Conservation (phyloP, 2,888 invertebrate species). For the Eupithecia abbreviata region DNA sequence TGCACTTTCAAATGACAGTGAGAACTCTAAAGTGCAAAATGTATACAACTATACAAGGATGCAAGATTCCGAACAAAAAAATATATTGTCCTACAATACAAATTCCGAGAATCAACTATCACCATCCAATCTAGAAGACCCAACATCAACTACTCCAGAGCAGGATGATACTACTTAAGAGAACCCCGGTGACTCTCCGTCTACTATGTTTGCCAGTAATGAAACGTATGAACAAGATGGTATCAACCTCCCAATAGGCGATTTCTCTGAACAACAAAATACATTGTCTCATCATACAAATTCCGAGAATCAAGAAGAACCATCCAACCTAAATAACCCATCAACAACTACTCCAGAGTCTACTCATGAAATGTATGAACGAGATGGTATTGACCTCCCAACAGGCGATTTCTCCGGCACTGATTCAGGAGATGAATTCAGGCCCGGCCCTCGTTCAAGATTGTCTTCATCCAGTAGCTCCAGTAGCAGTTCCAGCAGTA, state of each 20-base stretch:
- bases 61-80: constrained; percentile 17
- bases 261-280: constrained; percentile 24
- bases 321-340: constrained; percentile 16
- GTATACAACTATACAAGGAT: constrained; percentile 11
- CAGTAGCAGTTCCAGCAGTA: constrained; percentile 26
- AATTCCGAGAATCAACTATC: constrained; percentile 9
- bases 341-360: constrained; percentile 22
- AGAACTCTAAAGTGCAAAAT: constrained; percentile 26
- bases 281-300: constrained; percentile 17
- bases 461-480: constrained; percentile 28
- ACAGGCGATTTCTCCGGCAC: constrained; percentile 34
- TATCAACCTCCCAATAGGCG: constrained; percentile 28
- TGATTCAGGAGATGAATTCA: constrained; percentile 36
- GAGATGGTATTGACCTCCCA: constrained; percentile 25
- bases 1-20: constrained; percentile 18
- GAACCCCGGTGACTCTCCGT: constrained; percentile 18
- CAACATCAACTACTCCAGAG: constrained; percentile 10
- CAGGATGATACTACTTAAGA: constrained; percentile 17
- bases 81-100: constrained; percentile 9
- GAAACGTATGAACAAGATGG: constrained; percentile 14
- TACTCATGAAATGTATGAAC: constrained; percentile 11
- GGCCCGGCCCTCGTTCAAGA: constrained; percentile 22
- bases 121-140: constrained; percentile 9
- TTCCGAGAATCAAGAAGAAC: constrained; percentile 14
- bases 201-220: constrained; percentile 11